phyloP scores from a whole-genome alignment of 2,888 invertebrate species.

The Keiferia lycopersicella region DNA sequence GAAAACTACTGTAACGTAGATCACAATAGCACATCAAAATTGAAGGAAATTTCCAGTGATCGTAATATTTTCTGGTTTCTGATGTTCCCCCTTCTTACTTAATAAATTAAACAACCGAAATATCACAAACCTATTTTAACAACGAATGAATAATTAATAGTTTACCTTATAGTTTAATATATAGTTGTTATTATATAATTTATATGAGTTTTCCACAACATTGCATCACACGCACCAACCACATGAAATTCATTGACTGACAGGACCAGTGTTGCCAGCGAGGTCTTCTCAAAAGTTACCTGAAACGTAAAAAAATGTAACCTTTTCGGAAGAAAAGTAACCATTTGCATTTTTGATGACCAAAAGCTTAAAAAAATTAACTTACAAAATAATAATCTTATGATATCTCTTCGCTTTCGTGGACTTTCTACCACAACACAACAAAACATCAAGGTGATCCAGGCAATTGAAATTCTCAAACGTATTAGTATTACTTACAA shows the following conservation, averaged over 20 bases:
- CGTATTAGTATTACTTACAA: too few species aligned
- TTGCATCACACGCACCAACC: constrained; percentile 55
- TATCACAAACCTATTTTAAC: not conserved
- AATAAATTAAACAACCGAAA: not conserved
- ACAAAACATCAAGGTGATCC: too few species aligned
- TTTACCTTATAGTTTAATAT: constrained; percentile 24
- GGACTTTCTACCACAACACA: too few species aligned
- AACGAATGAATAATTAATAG: not conserved
- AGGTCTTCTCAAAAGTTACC: too few species aligned
- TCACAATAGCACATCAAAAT: constrained; percentile 17
- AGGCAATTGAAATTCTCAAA: too few species aligned
- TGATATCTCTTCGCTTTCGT: too few species aligned
- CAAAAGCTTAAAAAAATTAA: too few species aligned
- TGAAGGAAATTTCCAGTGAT: not conserved
- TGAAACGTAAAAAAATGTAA: too few species aligned
- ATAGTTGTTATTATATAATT: constrained; percentile 57
- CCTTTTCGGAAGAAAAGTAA: too few species aligned
- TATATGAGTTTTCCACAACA: constrained; percentile 46
- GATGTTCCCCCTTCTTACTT: not conserved
- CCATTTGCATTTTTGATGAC: too few species aligned
- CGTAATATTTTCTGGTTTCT: not conserved
- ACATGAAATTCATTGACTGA: not conserved
- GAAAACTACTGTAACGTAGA: not conserved
- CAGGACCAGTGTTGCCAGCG: too few species aligned
- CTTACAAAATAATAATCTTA: too few species aligned